Conservation (phyloP, 2,888 invertebrate genomes). For the Argynnis bischoffii region DNA sequence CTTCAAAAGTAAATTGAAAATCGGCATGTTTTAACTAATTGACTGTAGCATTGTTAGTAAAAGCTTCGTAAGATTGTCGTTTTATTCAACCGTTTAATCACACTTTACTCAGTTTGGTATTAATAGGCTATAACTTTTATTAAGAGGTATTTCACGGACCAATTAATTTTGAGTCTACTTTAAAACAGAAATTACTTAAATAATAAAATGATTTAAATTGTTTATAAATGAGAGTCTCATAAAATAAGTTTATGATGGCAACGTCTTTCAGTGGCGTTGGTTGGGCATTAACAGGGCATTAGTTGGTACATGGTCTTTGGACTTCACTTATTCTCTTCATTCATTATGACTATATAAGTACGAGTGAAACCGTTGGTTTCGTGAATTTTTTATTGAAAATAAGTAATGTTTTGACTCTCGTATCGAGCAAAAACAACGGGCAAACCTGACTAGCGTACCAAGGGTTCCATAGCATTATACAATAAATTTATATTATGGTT, state of each 20-base stretch:
- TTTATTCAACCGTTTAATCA: slow-evolving; percentile 3
- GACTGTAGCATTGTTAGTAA: no score
- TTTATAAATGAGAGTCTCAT: background rate
- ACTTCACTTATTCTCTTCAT: no score
- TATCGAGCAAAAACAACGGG: no score
- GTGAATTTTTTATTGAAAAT: background rate
- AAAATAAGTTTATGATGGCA: slow-evolving; percentile 4
- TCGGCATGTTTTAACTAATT: no score
- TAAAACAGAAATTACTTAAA: slow-evolving; percentile 15
- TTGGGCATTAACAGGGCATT: background rate
- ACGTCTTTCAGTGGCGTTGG: background rate
- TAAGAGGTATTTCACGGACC: slow-evolving; percentile 9
- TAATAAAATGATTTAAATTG: slow-evolving; percentile 12
- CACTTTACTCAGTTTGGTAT: slow-evolving; percentile 5
- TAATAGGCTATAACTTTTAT: slow-evolving; percentile 9
- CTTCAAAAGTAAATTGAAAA: no score
- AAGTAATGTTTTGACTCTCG: no score
- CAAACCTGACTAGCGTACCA: no score
- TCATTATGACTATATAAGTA: background rate
- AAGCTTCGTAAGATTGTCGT: no score
- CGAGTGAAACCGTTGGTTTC: background rate
- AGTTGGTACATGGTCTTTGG: no score
- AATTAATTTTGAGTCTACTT: slow-evolving; percentile 12
- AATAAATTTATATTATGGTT: no score
- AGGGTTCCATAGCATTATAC: no score